Evolutionary conservation across 2,888 invertebrate genomes (phyloP).

Genomic region (Drosophila tanythrix): DNA sequence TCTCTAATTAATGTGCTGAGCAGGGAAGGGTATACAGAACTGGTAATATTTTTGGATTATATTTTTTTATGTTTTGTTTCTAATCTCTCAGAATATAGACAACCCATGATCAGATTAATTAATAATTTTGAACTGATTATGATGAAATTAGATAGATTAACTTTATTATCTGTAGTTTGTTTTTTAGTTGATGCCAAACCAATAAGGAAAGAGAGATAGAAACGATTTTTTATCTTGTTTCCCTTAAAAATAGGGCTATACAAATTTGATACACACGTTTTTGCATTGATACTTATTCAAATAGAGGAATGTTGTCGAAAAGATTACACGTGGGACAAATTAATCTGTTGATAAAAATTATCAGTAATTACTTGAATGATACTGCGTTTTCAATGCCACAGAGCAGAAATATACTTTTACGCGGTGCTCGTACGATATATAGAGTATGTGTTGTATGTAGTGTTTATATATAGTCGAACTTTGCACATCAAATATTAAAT

Average conservation of each 20-base stretch:
- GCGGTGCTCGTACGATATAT: conserved; percentile 1
- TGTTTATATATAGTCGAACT: not conserved
- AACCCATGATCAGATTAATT: not conserved
- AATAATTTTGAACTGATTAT: not conserved
- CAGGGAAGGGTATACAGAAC: not conserved
- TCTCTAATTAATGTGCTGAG: too few species aligned
- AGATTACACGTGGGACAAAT: conserved; percentile 31
- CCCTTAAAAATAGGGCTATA: not conserved
- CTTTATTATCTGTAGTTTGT: not conserved
- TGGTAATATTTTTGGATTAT: not conserved
- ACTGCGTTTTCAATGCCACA: conserved; percentile 41
- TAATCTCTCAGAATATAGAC: not conserved
- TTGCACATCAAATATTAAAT: not conserved
- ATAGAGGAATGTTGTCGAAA: conserved; percentile 4
- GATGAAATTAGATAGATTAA: not conserved
- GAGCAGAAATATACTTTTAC: conserved; percentile 1
- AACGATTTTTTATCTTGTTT: not conserved
- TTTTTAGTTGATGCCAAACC: not conserved
- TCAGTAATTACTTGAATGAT: conserved; percentile 35
- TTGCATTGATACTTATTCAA: not conserved
- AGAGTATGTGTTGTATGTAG: not conserved
- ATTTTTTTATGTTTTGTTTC: not conserved
- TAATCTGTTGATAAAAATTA: conserved; percentile 50
- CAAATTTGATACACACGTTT: not conserved
- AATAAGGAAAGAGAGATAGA: not conserved